Evolutionary conservation across 2,888 invertebrate genomes (phyloP), one percentile per base, ranked within the genome.

Genomic region (Oscheius sp.): DNA sequence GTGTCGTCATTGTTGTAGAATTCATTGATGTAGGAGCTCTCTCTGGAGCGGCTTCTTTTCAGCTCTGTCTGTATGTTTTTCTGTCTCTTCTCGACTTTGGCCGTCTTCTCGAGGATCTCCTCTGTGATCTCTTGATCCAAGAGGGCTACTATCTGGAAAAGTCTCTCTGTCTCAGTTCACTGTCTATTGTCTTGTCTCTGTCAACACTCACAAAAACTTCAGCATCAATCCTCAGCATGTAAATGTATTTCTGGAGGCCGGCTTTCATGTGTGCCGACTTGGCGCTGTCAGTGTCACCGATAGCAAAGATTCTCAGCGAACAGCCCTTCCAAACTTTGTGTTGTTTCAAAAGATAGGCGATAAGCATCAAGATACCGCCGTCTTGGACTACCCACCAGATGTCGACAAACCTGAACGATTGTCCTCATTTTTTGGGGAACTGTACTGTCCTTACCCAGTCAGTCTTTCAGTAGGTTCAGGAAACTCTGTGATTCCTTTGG

Each of bases 381-480:
- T 99, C 99, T 90, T 99, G 90, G 85, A 90, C 88, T 55, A 99
- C 98, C 98, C 99, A 99, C 99, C 99, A 99, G 83, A 99, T 94
- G 90, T 99, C 99, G 89, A 99, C 98, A 89, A 95, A 81, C 5
- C 80, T 78, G 50, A 70, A 70, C 29, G 35, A 21, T 3, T 50
- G 2, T 11, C 2, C 21, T 21, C 2, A 35, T 11, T 7, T 51
- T 32, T 51, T 65, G 1, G n/a, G 33, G 29, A 35, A 33, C 5
- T 13, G 65, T 10, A 65, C 32, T 11, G 35, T 2, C 3, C 59
- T 21, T 35, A 95, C 59, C 99, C 99, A 7, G 78, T 80, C 1
- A 89, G 93, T 37, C 95, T 94, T 89, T 96, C 95, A 21, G 96
- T 95, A 80, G 93, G 93, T 47, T 82, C 81, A 0, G 99, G 99